Conservation (phyloP, 2,113 vertebrate species). For the Delphinapterus leucas region DNA sequence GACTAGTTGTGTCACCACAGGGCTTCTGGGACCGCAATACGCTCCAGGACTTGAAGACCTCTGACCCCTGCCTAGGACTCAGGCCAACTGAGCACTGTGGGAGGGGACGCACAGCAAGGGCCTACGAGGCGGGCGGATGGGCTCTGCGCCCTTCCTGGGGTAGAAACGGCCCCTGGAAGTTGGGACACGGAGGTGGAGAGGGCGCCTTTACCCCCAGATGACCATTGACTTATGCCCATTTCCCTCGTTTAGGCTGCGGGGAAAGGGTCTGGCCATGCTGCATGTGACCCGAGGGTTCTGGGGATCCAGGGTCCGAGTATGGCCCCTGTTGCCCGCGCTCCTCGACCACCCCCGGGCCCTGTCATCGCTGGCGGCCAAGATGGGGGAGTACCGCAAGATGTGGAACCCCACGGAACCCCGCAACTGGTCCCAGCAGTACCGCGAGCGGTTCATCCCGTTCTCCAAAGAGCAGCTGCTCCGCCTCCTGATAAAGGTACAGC, state of each 20-base stretch:
- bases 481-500: constrained; percentile 77
- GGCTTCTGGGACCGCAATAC: neutral
- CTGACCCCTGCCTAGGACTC: neutral
- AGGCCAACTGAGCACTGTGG: neutral
- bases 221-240: constrained; percentile 1
- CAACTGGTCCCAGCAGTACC: constrained; percentile 79
- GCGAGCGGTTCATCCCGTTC: constrained; percentile 80
- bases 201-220: neutral
- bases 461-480: constrained; percentile 79
- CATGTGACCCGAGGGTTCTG: constrained; percentile 55
- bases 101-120: neutral
- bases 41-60: neutral
- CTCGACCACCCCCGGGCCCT: constrained; percentile 61
- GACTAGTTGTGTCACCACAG: neutral
- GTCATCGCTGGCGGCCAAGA: constrained; percentile 75
- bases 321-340: constrained; percentile 45
- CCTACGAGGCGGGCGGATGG: neutral
- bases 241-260: constrained; percentile 49
- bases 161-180: neutral
- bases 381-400: constrained; percentile 80
- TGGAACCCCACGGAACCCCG: constrained; percentile 80
- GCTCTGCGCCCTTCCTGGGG: neutral
- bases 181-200: neutral
- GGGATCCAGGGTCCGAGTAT: constrained; percentile 42
- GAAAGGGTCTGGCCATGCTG: constrained; percentile 69